Conservation (phyloP, 2,888 invertebrate species). For the Acleris laterana region DNA sequence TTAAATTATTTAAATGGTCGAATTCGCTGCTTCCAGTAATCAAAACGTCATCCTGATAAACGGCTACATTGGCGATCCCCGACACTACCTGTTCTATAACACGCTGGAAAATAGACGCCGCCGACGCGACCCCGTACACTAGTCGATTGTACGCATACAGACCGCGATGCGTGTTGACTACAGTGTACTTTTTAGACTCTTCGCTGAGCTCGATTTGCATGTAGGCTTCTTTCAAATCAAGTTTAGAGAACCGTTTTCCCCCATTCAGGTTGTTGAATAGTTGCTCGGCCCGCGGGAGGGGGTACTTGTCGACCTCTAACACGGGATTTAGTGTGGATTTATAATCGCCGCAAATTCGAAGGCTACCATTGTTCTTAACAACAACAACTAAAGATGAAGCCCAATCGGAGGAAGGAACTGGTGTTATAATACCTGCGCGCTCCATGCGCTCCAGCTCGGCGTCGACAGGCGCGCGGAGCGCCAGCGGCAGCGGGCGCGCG, state of each 20-base stretch:
- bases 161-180: too few species aligned
- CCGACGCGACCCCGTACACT: too few species aligned
- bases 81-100: too few species aligned
- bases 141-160: too few species aligned
- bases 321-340: slow-evolving; percentile 42
- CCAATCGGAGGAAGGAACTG: slow-evolving; percentile 21
- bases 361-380: slow-evolving; percentile 1
- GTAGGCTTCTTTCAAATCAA: too few species aligned
- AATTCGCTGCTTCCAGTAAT: slow-evolving; percentile 8
- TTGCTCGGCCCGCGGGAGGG: too few species aligned
- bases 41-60: slow-evolving; percentile 24
- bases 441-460: slow-evolving; percentile 11
- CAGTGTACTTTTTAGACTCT: too few species aligned
- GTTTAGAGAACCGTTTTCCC: too few species aligned
- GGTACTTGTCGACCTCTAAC: too few species aligned
- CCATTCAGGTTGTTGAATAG: too few species aligned
- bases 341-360: slow-evolving; percentile 45
- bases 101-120: too few species aligned
- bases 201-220: too few species aligned
- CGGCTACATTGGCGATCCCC: slow-evolving; percentile 8
- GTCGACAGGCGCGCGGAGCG: slow-evolving; percentile 13
- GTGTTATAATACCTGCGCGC: slow-evolving; percentile 15
- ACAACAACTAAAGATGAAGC: slow-evolving; percentile 9
- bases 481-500: slow-evolving; percentile 16
- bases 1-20: slow-evolving; percentile 13